A percentile compares a stretch with the other conserved stretches of the same genome.
Evolutionary conservation across 2,113 vertebrate species (phyloP).

Genomic region (Mesocricetus auratus): DNA sequence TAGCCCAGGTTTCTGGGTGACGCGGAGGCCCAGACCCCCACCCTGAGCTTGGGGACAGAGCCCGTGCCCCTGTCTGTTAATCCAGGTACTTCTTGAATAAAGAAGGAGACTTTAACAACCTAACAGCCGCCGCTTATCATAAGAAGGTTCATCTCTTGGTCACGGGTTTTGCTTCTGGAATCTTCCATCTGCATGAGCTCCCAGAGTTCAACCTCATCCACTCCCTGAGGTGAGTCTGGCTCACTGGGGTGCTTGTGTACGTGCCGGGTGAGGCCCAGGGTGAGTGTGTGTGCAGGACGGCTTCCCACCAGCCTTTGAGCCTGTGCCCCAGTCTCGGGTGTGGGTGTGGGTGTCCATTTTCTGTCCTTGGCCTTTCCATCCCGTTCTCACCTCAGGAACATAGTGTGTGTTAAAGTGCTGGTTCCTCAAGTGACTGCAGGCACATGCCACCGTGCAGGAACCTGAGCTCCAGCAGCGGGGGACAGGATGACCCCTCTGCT

Average conservation of each 20-base stretch:
- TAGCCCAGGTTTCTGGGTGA: neutral
- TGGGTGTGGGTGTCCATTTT: neutral
- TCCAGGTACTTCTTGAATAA: conserved; percentile 96
- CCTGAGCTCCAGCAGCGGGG: neutral
- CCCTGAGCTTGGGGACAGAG: neutral
- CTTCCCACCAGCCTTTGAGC: neutral
- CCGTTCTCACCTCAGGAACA: neutral
- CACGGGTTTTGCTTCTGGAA: conserved; percentile 95
- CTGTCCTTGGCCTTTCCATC: neutral
- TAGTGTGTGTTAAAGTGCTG: neutral
- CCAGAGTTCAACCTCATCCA: conserved; percentile 97
- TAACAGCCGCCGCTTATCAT: conserved; percentile 94
- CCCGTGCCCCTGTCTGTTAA: fast-evolving
- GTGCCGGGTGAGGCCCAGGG: neutral
- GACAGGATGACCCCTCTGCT: neutral
- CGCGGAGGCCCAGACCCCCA: neutral
- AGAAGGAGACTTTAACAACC: conserved; percentile 94
- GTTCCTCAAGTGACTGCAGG: no score
- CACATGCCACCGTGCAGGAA: neutral
- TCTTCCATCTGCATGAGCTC: conserved; percentile 97
- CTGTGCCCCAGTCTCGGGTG: neutral
- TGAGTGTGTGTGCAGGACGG: neutral
- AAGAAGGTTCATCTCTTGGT: conserved; percentile 94
- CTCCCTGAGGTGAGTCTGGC: conserved; percentile 92
- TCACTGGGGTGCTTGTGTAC: no score